phyloP scores from a whole-genome alignment of 2,797 vertebrate species.

The Etheostoma perlongum region DNA sequence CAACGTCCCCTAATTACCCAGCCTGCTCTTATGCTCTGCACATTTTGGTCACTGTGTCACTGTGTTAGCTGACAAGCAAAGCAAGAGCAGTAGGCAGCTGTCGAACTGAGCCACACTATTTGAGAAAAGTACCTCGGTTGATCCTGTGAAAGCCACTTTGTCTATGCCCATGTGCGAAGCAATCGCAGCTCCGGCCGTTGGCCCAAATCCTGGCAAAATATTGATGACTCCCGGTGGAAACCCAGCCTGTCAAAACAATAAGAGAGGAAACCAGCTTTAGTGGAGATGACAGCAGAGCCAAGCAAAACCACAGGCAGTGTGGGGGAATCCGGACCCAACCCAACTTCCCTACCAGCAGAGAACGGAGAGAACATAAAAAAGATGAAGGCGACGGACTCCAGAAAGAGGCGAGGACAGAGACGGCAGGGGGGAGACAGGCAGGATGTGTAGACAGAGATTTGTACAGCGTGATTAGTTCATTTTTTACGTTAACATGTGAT shows the following conservation, averaged over 20 bases:
- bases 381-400: conserved; percentile 74
- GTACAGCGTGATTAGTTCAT: conserved; percentile 35
- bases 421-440: conserved; percentile 45
- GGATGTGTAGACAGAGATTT: conserved; percentile 60
- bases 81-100: conserved; percentile 45
- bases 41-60: conserved; percentile 78
- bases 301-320: conserved; percentile 84
- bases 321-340: conserved; percentile 82
- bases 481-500: conserved; percentile 37
- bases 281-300: conserved; percentile 84
- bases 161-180: conserved; percentile 96
- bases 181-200: conserved; percentile 95
- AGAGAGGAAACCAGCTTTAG: conserved; percentile 84
- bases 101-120: conserved; percentile 39
- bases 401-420: conserved; percentile 64
- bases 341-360: conserved; percentile 78
- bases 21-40: conserved; percentile 63
- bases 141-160: conserved; percentile 99
- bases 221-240: conserved; percentile 99
- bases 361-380: conserved; percentile 80
- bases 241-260: conserved; percentile 94
- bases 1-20: conserved; percentile 60
- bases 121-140: conserved; percentile 90
- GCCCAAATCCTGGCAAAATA: conserved; percentile 98
- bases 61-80: conserved; percentile 39